phyloP scores from a whole-genome alignment of 1,140 invertebrate genomes.

The Aphidius ervi region DNA sequence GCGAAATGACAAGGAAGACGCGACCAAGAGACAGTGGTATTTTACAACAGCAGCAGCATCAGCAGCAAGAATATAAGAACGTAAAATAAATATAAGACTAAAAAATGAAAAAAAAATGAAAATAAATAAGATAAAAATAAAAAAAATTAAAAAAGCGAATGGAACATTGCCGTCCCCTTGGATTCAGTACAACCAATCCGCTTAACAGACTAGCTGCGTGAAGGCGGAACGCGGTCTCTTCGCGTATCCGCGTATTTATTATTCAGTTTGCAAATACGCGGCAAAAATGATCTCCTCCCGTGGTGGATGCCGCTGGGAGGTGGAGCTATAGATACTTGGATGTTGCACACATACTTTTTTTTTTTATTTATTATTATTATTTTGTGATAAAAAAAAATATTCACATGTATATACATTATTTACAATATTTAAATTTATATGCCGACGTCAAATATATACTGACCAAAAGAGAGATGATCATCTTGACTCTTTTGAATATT shows the following conservation, averaged over 20 bases:
- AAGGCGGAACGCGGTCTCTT: slow-evolving; percentile 52
- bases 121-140: slow-evolving; percentile 7
- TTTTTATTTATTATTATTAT: background rate
- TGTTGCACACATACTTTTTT: slow-evolving; percentile 6
- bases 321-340: slow-evolving; percentile 22
- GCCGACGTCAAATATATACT: too few relatives aligned
- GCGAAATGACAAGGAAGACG: slow-evolving; percentile 16
- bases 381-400: background rate
- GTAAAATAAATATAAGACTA: background rate
- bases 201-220: slow-evolving; percentile 49
- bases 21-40: slow-evolving; percentile 13
- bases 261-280: slow-evolving; percentile 55
- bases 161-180: slow-evolving; percentile 48
- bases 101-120: slow-evolving; percentile 36
- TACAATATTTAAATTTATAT: too few relatives aligned
- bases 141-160: slow-evolving; percentile 34
- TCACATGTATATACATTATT: too few relatives aligned
- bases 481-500: background rate
- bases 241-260: slow-evolving; percentile 51
- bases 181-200: slow-evolving; percentile 47
- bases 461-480: background rate
- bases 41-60: slow-evolving; percentile 13
- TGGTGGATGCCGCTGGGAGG: slow-evolving; percentile 28
- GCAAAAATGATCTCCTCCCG: slow-evolving; percentile 51
- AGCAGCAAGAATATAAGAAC: slow-evolving; percentile 1